phyloP scores from a whole-genome alignment of 2,113 vertebrate genomes.

The Neogale vison region DNA sequence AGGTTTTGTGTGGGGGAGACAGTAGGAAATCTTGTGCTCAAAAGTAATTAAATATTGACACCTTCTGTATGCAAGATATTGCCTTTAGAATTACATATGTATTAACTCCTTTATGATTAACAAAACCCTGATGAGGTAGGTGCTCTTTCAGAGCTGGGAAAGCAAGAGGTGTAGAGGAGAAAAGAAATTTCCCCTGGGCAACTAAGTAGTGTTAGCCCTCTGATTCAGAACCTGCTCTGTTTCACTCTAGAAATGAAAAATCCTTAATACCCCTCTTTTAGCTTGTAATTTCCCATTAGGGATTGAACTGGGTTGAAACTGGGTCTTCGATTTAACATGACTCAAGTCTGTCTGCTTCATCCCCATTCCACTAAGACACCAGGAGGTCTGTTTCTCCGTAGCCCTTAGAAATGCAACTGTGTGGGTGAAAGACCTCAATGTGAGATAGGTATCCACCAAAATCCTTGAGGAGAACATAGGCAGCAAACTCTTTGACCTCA shows the following conservation, averaged over 20 bases:
- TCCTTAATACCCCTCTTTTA: neutral
- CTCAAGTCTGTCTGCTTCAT: neutral
- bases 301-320: neutral
- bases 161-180: neutral
- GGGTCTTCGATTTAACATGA: neutral
- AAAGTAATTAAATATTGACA: neutral
- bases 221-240: neutral
- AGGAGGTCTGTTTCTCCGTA: neutral
- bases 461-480: too few relatives aligned
- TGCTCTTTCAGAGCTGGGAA: neutral
- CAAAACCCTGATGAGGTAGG: neutral
- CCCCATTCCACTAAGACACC: neutral
- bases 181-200: neutral
- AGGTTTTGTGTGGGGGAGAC: neutral
- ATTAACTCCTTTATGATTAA: neutral
- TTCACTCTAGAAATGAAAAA: neutral
- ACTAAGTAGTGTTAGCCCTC: neutral
- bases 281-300: neutral
- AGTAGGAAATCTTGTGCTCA: neutral
- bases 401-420: neutral
- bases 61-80: neutral
- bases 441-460: too few relatives aligned
- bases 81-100: neutral
- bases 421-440: too few relatives aligned
- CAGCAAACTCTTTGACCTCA: too few relatives aligned